Evolutionary conservation across 23 tunicate genomes (phyloP).

Genomic region (Phallusia fumigata): DNA sequence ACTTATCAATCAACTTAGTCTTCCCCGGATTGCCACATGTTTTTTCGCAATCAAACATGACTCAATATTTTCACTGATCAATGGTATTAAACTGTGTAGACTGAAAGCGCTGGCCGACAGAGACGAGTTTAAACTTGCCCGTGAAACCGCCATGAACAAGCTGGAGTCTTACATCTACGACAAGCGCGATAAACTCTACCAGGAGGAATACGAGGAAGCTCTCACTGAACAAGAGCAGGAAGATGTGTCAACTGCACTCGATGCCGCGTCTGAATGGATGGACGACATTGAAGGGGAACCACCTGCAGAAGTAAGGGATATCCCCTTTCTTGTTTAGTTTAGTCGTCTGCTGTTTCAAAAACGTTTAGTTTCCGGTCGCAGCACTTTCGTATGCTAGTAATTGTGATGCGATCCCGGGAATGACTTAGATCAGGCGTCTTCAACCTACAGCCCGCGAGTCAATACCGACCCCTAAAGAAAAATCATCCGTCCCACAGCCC

Average conservation of each 20-base stretch:
- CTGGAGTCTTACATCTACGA: slow-evolving; percentile 94
- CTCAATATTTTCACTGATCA: too few species aligned
- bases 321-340: not conserved
- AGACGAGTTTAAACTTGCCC: slow-evolving; percentile 81
- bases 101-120: slow-evolving; percentile 65
- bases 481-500: too few species aligned
- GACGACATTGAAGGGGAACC: slow-evolving; percentile 89
- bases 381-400: too few species aligned
- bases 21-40: too few species aligned
- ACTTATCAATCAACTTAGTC: too few species aligned
- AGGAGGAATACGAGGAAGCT: slow-evolving; percentile 81
- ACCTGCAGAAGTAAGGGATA: slow-evolving; percentile 55
- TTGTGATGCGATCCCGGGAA: too few species aligned
- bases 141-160: slow-evolving; percentile 84
- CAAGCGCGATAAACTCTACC: slow-evolving; percentile 81
- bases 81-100: slow-evolving; percentile 5
- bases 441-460: too few species aligned
- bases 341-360: too few species aligned
- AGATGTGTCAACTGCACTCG: slow-evolving; percentile 55
- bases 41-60: too few species aligned
- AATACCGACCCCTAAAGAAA: too few species aligned
- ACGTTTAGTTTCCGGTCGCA: too few species aligned
- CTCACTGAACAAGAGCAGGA: slow-evolving; percentile 67
- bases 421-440: too few species aligned
- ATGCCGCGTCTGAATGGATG: slow-evolving; percentile 96